Base-by-base conservation (phyloP, 1,140 invertebrate species). In the Brachystomella parvula region DNA sequence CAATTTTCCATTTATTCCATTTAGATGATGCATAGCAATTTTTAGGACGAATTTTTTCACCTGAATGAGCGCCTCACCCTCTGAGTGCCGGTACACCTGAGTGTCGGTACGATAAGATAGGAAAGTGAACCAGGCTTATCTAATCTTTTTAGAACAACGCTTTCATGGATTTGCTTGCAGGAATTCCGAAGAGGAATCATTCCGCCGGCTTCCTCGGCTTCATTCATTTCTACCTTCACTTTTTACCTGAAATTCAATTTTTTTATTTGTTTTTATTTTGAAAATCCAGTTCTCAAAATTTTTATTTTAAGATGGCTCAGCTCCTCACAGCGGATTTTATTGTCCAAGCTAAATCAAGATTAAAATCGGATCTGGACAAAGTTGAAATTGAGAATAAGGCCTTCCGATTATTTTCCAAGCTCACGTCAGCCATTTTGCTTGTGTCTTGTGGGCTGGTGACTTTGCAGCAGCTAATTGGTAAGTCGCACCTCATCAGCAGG, bases 361-460 rank as follows among this genome's bases (percentile, higher is more conserved):
- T 71, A 17, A 65, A 61, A 30, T 30, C 63, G 26, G 29, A 61
- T 32, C 59, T 47, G 24, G 64, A 71, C 31, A 71, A 71, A 66
- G 60, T 71, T 33, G 29, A 66, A 19, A 66, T 71, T 21, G 92
- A 94, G 80, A 93, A 93, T 76, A 86, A 89, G 82, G 84, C 92
- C 6, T 95, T 94, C 81, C 82, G 91, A 65, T 86, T 91, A 69
- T 92, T 94, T 76, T 95, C 94, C 76, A 84, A 90, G 77, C 86
- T 92, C 75, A 94, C 92, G 0, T 86, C 89, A 30, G 88, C 92
- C 35, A 87, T 93, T 72, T 81, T 94, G 17, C 91, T 94, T 76
- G 83, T 89, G 19, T 89, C 85, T 78, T 92, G 89, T 77, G 87
- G 94, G 71, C 86, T 94, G 62, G 88, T 94, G 32, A 92, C 91